Evolutionary conservation across 1,140 invertebrate species (phyloP).

Genomic region (Anthonomus grandis): DNA sequence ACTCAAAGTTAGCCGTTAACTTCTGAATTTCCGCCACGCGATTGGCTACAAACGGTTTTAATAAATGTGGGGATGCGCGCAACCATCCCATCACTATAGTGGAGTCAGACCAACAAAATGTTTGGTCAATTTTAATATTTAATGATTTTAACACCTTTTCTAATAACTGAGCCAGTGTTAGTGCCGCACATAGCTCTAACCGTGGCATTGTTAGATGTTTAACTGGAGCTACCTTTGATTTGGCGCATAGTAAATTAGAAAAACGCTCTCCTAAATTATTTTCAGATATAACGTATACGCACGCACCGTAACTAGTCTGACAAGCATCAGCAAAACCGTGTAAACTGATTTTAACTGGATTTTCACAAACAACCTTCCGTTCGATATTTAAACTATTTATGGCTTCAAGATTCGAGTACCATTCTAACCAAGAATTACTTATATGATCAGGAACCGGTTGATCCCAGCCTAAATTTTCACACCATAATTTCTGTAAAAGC

Average conservation of each 20-base stretch:
- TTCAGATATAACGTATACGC: conserved; percentile 31
- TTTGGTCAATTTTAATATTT: conserved; percentile 12
- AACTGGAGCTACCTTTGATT: conserved; percentile 38
- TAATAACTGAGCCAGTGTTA: conserved; percentile 33
- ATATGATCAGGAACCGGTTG: conserved; percentile 40
- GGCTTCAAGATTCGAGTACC: neutral
- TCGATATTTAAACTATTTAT: too few species aligned
- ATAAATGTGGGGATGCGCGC: conserved; percentile 11
- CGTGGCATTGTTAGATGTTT: conserved; percentile 43
- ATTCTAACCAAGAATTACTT: conserved; percentile 14
- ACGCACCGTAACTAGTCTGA: conserved; percentile 28
- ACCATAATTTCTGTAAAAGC: conserved; percentile 43
- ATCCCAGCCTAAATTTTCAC: conserved; percentile 41
- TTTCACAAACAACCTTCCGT: too few species aligned
- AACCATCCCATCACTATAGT: conserved; percentile 35
- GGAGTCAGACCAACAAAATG: conserved; percentile 25
- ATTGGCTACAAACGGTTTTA: conserved; percentile 44
- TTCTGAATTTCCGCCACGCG: conserved; percentile 41
- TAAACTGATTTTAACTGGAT: too few species aligned
- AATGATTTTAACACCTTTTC: neutral
- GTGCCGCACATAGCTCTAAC: conserved; percentile 47
- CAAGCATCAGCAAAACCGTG: conserved; percentile 36
- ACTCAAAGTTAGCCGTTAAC: too few species aligned
- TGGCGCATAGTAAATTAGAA: conserved; percentile 31
- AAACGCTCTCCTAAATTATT: conserved; percentile 22